A percentile compares a stretch with the other conserved stretches of the same genome.
phyloP scores from a whole-genome alignment of 2,113 vertebrate genomes.

The Caranx ignobilis region DNA sequence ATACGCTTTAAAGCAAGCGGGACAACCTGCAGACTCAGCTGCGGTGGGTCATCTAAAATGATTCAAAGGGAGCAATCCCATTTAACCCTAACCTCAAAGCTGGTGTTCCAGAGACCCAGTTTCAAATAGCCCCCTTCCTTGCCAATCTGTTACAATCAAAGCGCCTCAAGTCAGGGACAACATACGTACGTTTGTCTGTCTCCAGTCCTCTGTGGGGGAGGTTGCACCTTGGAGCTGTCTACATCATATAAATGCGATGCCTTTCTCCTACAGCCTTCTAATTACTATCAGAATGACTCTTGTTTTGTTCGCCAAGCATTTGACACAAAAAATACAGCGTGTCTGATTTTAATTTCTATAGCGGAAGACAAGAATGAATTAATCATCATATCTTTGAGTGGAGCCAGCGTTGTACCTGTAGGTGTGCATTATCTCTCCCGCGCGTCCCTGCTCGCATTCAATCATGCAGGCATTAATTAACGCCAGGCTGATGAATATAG shows the following conservation, averaged over 20 bases:
- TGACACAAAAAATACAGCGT: conserved; percentile 59
- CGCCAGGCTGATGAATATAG: conserved; percentile 72
- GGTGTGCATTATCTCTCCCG: conserved; percentile 76
- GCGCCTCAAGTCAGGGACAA: conserved; percentile 57
- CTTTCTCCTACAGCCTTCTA: conserved; percentile 41
- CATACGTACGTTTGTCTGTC: conserved; percentile 47
- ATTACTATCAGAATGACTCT: conserved; percentile 59
- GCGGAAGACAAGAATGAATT: conserved; percentile 68
- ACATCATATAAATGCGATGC: conserved; percentile 32
- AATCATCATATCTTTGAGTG: conserved; percentile 74
- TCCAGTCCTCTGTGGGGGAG: conserved; percentile 7
- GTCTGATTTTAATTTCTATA: conserved; percentile 71
- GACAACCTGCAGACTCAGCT: conserved; percentile 85
- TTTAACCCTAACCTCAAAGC: conserved; percentile 83
- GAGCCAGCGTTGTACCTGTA: conserved; percentile 67
- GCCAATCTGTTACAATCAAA: conserved; percentile 71
- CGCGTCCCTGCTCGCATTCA: conserved; percentile 63
- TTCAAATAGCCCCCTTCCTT: conserved; percentile 67
- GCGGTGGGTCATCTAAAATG: conserved; percentile 80
- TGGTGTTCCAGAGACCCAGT: conserved; percentile 75
- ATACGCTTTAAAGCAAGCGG: conserved; percentile 79
- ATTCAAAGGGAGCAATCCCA: conserved; percentile 84
- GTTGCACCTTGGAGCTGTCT: conserved; percentile 13
- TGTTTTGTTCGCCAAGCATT: conserved; percentile 63
- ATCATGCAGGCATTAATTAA: conserved; percentile 81